These are phyloP conservation scores for Drepana falcataria DNA, from an alignment of 2,888 invertebrate genomes.

Conservation along the genomic window DNA sequence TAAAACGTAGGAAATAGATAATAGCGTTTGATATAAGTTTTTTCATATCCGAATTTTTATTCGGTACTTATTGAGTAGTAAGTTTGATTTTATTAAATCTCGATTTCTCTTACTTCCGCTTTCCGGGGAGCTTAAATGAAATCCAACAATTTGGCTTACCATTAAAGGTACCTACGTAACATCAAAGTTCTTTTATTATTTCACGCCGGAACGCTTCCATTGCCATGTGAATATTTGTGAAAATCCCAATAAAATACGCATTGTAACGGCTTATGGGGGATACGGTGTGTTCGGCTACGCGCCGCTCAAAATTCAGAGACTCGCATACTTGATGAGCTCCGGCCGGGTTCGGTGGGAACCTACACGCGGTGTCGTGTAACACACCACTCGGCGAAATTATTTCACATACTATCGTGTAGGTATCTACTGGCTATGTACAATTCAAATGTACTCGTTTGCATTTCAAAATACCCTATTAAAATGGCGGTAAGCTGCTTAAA, in stretches of 20 bases:
- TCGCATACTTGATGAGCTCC: conserved; percentile 49
- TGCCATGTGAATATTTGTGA: conserved; percentile 12
- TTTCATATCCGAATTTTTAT: too few species aligned
- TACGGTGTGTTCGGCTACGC: conserved; percentile 36
- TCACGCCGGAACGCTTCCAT: conserved; percentile 1
- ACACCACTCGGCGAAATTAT: background rate
- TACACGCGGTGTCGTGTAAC: background rate
- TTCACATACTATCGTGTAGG: background rate
- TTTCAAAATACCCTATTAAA: background rate
- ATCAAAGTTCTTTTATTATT: conserved; percentile 1
- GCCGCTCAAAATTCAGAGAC: conserved; percentile 43
- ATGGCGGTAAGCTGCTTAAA: background rate
- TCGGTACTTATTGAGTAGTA: too few species aligned
- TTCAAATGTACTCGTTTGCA: background rate
- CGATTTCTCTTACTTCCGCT: too few species aligned
- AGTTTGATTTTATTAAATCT: too few species aligned
- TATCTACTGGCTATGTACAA: background rate
- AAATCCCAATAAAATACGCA: conserved; percentile 35
- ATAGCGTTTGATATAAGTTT: too few species aligned
- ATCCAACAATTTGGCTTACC: background rate
- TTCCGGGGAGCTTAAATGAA: background rate
- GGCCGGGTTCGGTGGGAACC: background rate
- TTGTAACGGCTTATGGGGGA: conserved; percentile 37
- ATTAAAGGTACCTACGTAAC: background rate
- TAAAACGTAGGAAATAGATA: too few species aligned